phyloP scores from a whole-genome alignment of 2,797 vertebrate species.

The Lithobates pipiens region DNA sequence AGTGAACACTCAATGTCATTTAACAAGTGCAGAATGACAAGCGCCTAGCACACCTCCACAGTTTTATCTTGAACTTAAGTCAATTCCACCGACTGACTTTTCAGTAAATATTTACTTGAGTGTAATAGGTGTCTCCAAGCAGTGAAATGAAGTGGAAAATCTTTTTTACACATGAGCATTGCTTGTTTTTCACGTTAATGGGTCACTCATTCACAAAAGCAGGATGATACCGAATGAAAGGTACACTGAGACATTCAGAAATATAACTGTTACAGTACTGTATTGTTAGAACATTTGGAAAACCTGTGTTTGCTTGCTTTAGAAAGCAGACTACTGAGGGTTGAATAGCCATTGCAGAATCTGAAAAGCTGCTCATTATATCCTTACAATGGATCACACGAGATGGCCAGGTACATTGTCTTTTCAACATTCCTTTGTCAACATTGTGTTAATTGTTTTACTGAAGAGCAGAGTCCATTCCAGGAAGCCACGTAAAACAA shows the following conservation, averaged over 20 bases:
- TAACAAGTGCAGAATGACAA: slow-evolving; percentile 46
- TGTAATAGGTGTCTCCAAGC: slow-evolving; percentile 64
- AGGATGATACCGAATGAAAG: background rate
- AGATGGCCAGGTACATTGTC: background rate
- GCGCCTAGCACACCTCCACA: slow-evolving; percentile 64
- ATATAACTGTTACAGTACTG: background rate
- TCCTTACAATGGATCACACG: background rate
- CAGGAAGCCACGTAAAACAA: too few relatives aligned
- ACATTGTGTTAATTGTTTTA: too few relatives aligned
- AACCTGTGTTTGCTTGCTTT: background rate
- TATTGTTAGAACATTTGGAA: background rate
- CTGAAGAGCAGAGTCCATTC: too few relatives aligned
- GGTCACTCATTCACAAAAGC: background rate
- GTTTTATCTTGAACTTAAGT: slow-evolving; percentile 65
- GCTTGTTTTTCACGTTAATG: slow-evolving; percentile 54
- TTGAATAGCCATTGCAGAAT: background rate
- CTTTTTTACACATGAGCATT: slow-evolving; percentile 52
- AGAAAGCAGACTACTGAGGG: background rate
- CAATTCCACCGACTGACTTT: slow-evolving; percentile 59
- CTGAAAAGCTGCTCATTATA: background rate
- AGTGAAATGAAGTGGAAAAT: slow-evolving; percentile 64
- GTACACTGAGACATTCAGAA: background rate
- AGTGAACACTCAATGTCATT: slow-evolving; percentile 10
- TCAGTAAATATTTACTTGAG: slow-evolving; percentile 71
- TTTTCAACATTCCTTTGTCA: too few relatives aligned